Base-by-base conservation (phyloP, 2,113 vertebrate genomes). In the Anthoscopus minutus region DNA sequence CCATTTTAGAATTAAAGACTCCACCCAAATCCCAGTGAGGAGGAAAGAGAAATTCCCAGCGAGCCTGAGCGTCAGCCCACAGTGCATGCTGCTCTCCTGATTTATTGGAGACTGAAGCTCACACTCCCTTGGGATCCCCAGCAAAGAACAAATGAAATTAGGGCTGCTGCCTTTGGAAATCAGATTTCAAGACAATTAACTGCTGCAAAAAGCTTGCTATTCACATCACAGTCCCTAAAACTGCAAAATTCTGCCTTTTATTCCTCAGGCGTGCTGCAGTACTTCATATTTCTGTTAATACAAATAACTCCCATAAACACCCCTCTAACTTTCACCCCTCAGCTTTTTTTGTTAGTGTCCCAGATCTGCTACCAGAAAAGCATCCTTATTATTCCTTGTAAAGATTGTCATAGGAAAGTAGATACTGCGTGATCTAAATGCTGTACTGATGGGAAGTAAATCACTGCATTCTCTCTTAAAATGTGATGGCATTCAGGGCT, bases 141-240 rank as follows among this genome's bases (percentile, higher is more conserved):
- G 57, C 44, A 87, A 91, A 92, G 80, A 93, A 91, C 92, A 93
- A 92, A 84, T 64, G 72, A 69, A 87, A 91, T 96, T 76, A 92
- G 76, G 81, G 65, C 65, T 93, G 89, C 69, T 92, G 79, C 83
- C 86, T 94, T 74, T 87, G 87, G 81, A 94, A 91, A 95, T 87
- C 87, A 45, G 81, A 89, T 84, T 92, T 91, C 77, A 79, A 87
- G 89, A 95, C 70, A 91, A 94, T 93, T 92, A 95, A 81, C 62
- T 57, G 33, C 44, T 42, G 61, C 31, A 81, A 57, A 60, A 86
- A 73, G 48, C 70, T 44, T 71, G 31, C 45, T 93, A 27, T 71
- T 91, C 56, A 70, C 74, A 65, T 81, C 89, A 71, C 65, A 69
- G 45, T 18, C 84, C 61, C 73, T 35, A 74, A 91, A 86, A 56